Evolutionary conservation across 2,797 vertebrate genomes (phyloP).

Genomic region (Eidolon dupreanum): DNA sequence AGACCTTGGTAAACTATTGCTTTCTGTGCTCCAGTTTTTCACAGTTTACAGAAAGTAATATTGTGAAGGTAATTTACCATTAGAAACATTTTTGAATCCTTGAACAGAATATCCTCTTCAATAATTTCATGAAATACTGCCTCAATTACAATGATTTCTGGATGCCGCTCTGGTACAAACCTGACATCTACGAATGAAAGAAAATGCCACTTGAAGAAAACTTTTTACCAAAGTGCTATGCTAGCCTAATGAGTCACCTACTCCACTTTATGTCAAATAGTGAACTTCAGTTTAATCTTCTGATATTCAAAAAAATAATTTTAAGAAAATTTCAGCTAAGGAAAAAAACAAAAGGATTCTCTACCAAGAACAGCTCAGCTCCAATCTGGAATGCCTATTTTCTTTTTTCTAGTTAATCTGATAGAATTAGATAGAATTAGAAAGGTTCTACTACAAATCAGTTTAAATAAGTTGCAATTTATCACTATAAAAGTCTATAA

Average conservation of each 20-base stretch:
- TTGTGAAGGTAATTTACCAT: conserved; percentile 47
- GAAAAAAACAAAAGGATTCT: neutral
- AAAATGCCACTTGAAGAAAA: conserved; percentile 63
- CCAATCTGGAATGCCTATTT: neutral
- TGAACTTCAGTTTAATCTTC: neutral
- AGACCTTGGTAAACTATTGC: conserved; percentile 33
- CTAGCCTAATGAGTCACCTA: conserved; percentile 37
- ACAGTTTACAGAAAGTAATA: conserved; percentile 39
- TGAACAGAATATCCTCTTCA: conserved; percentile 58
- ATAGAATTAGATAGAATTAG: neutral
- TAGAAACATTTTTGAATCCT: conserved; percentile 65
- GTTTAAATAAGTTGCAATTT: neutral
- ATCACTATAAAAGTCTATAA: neutral
- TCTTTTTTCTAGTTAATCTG: neutral
- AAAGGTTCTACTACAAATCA: neutral
- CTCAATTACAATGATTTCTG: conserved; percentile 63
- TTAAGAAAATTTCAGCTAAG: conserved; percentile 22
- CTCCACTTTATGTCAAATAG: conserved; percentile 3
- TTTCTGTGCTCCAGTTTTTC: neutral
- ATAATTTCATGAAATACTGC: conserved; percentile 59
- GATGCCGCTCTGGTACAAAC: conserved; percentile 64
- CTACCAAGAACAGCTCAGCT: neutral
- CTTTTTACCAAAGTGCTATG: conserved; percentile 42
- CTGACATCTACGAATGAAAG: conserved; percentile 59
- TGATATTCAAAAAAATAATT: conserved; percentile 38